Conservation (phyloP, 2,797 vertebrate genomes). For the Trichosurus vulpecula region DNA sequence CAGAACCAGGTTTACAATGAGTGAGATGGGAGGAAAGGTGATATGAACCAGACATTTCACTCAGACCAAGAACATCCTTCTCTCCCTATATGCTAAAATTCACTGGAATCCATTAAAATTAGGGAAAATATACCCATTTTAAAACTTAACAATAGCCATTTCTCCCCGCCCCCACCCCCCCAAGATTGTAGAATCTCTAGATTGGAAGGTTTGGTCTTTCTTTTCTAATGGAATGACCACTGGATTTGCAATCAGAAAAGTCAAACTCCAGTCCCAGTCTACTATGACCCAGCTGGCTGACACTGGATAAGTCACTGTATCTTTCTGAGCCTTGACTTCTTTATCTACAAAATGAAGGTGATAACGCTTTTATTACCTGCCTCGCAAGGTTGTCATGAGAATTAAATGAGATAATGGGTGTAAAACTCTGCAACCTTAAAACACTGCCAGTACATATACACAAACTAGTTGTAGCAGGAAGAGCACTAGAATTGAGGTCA, state of each 20-base stretch:
- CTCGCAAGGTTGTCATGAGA: background rate
- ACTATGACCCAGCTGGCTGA: background rate
- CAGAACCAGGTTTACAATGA: rapidly evolving
- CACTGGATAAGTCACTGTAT: background rate
- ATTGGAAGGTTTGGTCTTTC: background rate
- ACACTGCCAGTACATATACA: background rate
- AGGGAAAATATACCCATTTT: background rate
- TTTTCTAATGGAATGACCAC: background rate
- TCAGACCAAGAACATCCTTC: background rate
- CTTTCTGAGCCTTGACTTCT: background rate
- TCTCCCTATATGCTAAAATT: background rate
- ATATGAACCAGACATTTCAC: background rate
- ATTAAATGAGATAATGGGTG: background rate
- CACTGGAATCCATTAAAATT: background rate
- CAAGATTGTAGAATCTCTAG: background rate
- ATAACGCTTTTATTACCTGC: background rate
- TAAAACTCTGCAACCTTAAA: background rate
- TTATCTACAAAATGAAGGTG: background rate
- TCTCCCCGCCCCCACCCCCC: no score
- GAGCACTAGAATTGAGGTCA: background rate
- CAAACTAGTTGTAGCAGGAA: background rate
- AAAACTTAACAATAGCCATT: background rate
- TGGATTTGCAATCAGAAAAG: background rate
- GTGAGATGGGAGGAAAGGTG: background rate
- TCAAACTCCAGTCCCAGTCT: no score